These are phyloP conservation scores for Liasis olivaceus DNA, from an alignment of 2,797 vertebrate species.

Conservation along the genomic window DNA sequence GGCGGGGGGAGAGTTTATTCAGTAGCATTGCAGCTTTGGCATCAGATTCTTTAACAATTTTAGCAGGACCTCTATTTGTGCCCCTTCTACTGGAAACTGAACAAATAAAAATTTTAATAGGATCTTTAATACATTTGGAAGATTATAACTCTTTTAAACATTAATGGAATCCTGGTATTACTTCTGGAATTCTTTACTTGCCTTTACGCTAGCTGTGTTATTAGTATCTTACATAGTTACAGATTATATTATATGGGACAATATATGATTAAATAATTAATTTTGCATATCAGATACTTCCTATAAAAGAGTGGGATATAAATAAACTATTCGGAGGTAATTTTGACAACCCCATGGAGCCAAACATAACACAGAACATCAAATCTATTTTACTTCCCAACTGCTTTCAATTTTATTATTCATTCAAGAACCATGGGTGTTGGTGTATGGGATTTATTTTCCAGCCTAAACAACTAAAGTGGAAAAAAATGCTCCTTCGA, in stretches of 20 bases:
- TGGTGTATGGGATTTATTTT: not conserved
- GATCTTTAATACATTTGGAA: not conserved
- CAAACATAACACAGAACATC: not conserved
- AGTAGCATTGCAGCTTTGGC: not conserved
- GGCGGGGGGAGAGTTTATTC: not conserved
- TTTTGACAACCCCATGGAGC: not conserved
- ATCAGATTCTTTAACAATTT: not conserved
- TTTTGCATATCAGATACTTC: not conserved
- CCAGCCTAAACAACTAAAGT: not conserved
- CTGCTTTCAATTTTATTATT: not conserved
- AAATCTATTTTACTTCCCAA: not conserved
- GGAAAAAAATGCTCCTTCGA: not conserved
- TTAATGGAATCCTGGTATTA: not conserved
- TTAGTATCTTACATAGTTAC: not conserved
- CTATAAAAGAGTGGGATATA: not conserved
- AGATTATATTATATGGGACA: not conserved
- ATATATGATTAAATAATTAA: not conserved
- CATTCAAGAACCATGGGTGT: not conserved
- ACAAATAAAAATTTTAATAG: not conserved
- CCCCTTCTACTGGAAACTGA: not conserved
- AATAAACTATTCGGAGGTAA: not conserved
- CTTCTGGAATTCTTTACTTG: not conserved
- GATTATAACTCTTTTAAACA: not conserved
- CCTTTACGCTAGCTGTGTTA: not conserved
- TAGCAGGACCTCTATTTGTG: not conserved